Base-by-base conservation (phyloP, 1,140 invertebrate genomes). In the Pseudomyrmex flavicornis region DNA sequence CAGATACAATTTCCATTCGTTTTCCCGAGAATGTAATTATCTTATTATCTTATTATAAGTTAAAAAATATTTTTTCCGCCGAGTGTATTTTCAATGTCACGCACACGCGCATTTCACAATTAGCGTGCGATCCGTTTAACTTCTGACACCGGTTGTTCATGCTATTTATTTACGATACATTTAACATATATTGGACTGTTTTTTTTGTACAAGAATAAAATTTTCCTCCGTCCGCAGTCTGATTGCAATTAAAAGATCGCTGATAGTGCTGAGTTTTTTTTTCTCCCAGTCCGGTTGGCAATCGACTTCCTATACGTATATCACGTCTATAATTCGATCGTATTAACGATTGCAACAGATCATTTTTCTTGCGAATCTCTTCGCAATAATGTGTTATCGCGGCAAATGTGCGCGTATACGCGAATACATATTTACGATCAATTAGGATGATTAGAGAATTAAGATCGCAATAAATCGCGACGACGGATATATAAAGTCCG, bases 361-460 rank as follows among this genome's bases (percentile, higher is more conserved):
- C 10, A 17, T 22, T 70, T 80, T 59, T 72, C 8, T 9, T 13
- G 2, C 20, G 2, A 46, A 13, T 48, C 26, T 13, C 15, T 10
- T 12, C 35, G 35, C 35, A 35, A 35, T 35, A 35, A 7, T 35
- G 35, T 35, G 35, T 35, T 35, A 35, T 35, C 35, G 35, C 35
- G 35, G 35, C 7, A 10, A 2, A 17, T 20, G 44, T n/a, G 17
- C 13, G 10, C n/a, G n/a, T 48, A 26, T 26, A 26, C 26, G 26
- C 26, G 52, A 5, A 58, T 17, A 17, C 48, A 15, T 22, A 69
- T 56, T 44, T 9, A n/a, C 20, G 65, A 79, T 59, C 44, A 61
- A 79, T 61, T 70, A 80, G 44, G 44, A 70, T 26, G 59, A 72
- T 80, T 61, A n/a, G 26, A 80, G 61, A 80, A 80, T 80, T 35